Conservation (phyloP, 1,140 invertebrate genomes). For the Drosophila azteca region DNA sequence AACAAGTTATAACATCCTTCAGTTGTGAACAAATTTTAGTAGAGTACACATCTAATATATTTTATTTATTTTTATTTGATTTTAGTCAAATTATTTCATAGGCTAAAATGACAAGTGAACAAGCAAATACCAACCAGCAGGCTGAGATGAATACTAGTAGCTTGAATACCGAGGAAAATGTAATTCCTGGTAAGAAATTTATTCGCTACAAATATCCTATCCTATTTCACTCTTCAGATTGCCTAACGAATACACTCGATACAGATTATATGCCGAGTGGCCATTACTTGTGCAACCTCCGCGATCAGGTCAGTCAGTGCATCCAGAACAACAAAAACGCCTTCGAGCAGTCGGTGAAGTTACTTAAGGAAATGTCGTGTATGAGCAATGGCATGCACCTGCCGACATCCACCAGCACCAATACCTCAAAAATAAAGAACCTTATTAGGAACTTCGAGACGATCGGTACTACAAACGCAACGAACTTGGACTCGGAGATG, state of each 20-base stretch:
- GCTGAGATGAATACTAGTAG: no score
- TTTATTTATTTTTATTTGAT: neutral
- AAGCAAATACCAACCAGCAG: no score
- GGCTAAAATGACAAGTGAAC: no score
- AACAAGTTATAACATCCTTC: no score
- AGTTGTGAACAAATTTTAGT: no score
- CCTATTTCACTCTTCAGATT: neutral
- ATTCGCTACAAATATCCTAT: neutral
- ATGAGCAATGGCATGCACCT: constrained; percentile 30
- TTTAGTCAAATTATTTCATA: no score
- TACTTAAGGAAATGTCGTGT: constrained; percentile 57
- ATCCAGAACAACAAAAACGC: constrained; percentile 38
- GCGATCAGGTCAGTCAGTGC: constrained; percentile 31
- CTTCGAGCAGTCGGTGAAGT: constrained; percentile 46
- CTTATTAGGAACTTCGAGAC: constrained; percentile 65
- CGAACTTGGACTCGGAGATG: neutral
- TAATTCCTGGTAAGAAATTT: constrained; percentile 9
- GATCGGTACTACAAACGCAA: constrained; percentile 2
- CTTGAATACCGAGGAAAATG: neutral
- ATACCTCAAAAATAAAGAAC: constrained; percentile 51
- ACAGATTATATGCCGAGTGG: constrained; percentile 44
- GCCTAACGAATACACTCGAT: constrained; percentile 1
- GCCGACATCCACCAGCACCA: neutral
- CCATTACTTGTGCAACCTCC: constrained; percentile 48
- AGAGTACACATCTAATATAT: neutral